Base-by-base conservation (phyloP, 2,113 vertebrate species). In the Nibea coibor region DNA sequence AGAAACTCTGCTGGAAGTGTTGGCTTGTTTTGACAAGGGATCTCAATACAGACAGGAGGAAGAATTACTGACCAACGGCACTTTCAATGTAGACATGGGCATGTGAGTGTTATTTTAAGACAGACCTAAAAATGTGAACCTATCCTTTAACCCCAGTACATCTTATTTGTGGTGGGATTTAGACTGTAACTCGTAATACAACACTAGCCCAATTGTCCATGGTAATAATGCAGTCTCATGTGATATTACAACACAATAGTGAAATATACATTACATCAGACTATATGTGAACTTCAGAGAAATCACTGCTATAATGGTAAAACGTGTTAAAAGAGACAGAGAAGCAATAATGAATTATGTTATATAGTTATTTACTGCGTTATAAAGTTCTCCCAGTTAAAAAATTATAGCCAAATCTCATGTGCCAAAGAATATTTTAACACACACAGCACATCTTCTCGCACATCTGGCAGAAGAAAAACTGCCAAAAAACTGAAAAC, bases 311-410 rank as follows among this genome's bases (percentile, higher is more conserved):
- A 43, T 0, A 0, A 24, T 51, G 2, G 16, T 17, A 70, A 26
- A 57, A 50, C 6, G 5, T 43, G 10, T 43, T 43, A 31, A 31
- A 31, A 31, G 31, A 31, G 31, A 1, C 31, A 31, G 31, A 5
- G 31, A 31, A 31, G 31, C 31, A 6, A 31, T 31, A 31, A 57
- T 75, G 22, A 42, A 61, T 62, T n/a, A 45, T 64, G 19, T 53
- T 19, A 22, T 58, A 4, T 64, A 54, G 67, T 43, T 58, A 59
- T 61, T 83, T 15, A 17, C 68, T 67, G 17, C 14, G 51, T 67
- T 59, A 75, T 85, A 61, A 79, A 80, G 48, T 56, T 51, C 6
- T 75, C 51, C 66, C 62, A 51, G 53, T 53, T 83, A 77, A 88
- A 47, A 45, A 64, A 88, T 28, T 65, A 63, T 45, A 50, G 56